Percentiles rank a stretch among this genome's conserved stretches.
phyloP scores from a whole-genome alignment of 2,113 vertebrate species.

The Lycaon pictus region DNA sequence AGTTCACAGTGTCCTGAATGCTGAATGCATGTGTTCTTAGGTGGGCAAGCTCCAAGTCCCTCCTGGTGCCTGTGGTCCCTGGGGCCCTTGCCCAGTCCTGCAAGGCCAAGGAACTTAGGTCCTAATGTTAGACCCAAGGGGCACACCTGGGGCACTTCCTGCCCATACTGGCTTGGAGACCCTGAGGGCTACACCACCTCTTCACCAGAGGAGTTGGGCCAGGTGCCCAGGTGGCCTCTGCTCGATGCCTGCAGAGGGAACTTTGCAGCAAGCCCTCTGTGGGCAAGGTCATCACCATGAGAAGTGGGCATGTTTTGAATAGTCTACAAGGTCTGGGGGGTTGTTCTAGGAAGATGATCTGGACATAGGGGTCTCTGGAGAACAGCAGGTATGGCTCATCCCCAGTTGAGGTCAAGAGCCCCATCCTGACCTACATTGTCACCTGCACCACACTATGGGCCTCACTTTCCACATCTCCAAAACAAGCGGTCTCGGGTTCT shows the following conservation, averaged over 20 bases:
- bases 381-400: background rate
- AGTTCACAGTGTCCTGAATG: background rate
- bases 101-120: background rate
- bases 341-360: background rate
- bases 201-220: background rate
- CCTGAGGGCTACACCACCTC: background rate
- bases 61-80: background rate
- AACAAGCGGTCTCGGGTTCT: accelerated
- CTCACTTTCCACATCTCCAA: background rate
- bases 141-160: background rate
- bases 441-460: background rate
- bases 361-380: background rate
- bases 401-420: background rate
- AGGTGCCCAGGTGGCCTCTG: background rate
- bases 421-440: background rate
- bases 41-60: background rate
- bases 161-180: background rate
- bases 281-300: accelerated
- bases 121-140: background rate
- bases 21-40: background rate
- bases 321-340: background rate
- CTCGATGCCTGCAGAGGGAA: background rate
- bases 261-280: too few relatives aligned
- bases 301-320: background rate
- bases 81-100: too few relatives aligned